These are phyloP conservation scores for Sinocyclocheilus grahami DNA, from an alignment of 2,113 vertebrate species.

Conservation along the genomic window DNA sequence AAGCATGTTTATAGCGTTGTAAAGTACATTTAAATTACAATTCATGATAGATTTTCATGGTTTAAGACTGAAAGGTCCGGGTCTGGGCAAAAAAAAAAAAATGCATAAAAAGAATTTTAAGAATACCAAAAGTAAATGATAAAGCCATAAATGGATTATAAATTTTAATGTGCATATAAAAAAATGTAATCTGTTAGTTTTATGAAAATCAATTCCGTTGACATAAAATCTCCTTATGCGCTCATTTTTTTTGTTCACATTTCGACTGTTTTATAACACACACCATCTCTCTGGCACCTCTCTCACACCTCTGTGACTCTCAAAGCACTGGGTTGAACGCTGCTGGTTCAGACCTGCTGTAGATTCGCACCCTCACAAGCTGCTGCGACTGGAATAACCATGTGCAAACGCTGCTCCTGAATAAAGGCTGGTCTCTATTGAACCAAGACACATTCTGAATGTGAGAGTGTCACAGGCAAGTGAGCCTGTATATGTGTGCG, in stretches of 20 bases:
- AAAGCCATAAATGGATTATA: background rate
- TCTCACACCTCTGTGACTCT: slow-evolving; percentile 31
- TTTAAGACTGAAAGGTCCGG: background rate
- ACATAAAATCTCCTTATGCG: background rate
- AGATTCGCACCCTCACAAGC: slow-evolving; percentile 1
- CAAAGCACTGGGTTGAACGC: background rate
- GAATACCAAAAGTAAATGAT: background rate
- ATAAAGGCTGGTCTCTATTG: slow-evolving; percentile 21
- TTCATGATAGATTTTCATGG: background rate
- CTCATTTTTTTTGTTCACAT: slow-evolving; percentile 48
- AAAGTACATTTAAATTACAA: background rate
- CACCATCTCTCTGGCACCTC: background rate
- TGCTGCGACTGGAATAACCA: slow-evolving; percentile 8
- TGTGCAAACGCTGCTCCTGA: slow-evolving; percentile 35
- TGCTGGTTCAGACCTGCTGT: slow-evolving; percentile 37
- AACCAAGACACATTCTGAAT: slow-evolving; percentile 11
- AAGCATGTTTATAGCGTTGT: background rate
- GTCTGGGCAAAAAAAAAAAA: background rate
- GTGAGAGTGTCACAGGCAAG: slow-evolving; percentile 25
- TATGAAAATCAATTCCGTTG: background rate
- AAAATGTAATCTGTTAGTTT: background rate
- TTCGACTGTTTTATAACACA: background rate
- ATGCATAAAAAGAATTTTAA: too few species aligned
- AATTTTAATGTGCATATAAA: background rate
- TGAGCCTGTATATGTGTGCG: slow-evolving; percentile 46